phyloP scores from a whole-genome alignment of 2,888 invertebrate species.

The Drosophila prostipennis region DNA sequence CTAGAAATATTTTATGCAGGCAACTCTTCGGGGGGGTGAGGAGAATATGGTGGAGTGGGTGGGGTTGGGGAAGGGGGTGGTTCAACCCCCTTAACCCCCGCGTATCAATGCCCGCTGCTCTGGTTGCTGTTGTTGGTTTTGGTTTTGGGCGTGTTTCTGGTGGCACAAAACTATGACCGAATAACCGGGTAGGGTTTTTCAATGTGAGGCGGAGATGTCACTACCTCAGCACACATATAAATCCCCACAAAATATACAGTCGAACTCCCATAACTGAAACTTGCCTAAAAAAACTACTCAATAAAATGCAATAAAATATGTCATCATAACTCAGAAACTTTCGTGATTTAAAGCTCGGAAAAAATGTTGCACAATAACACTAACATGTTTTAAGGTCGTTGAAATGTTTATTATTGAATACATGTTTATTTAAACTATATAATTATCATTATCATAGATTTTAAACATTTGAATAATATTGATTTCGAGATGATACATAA shows the following conservation, averaged over 20 bases:
- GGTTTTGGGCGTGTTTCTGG: slow-evolving; percentile 40
- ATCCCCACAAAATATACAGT: slow-evolving; percentile 22
- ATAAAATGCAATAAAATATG: slow-evolving; percentile 4
- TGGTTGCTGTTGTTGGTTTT: slow-evolving; percentile 19
- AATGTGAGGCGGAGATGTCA: slow-evolving; percentile 24
- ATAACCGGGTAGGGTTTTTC: slow-evolving; percentile 11
- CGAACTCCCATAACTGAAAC: slow-evolving; percentile 15
- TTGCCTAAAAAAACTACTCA: background rate
- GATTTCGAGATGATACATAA: too few relatives aligned
- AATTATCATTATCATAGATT: too few relatives aligned
- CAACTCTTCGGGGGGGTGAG: slow-evolving; percentile 44
- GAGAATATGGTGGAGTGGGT: slow-evolving; percentile 5
- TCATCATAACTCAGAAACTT: slow-evolving; percentile 6
- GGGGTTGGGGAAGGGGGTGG: slow-evolving; percentile 8
- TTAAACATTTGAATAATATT: too few relatives aligned
- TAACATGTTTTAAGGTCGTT: background rate
- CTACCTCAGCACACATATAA: slow-evolving; percentile 21
- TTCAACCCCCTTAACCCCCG: slow-evolving; percentile 10
- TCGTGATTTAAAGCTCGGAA: background rate
- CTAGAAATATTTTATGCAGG: slow-evolving; percentile 72
- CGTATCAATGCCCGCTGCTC: slow-evolving; percentile 47
- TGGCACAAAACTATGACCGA: slow-evolving; percentile 36
- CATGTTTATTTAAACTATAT: too few relatives aligned
- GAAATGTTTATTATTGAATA: background rate
- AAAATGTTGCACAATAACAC: background rate